Conservation (phyloP, 2,797 vertebrate genomes). For the Sciurus vulgaris region DNA sequence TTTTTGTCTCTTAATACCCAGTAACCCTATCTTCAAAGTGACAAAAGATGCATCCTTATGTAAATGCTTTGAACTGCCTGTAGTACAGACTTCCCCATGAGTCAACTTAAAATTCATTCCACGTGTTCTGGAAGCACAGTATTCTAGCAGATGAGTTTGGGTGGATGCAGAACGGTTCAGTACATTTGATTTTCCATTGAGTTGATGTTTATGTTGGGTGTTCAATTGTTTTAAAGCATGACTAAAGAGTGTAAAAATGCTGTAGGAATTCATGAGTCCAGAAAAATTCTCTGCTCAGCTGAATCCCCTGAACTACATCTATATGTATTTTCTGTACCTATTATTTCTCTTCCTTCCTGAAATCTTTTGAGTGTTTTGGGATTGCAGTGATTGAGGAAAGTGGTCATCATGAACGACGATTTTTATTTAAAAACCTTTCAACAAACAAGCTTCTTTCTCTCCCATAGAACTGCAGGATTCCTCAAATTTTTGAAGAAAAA, state of each 20-base stretch:
- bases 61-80: slow-evolving; percentile 81
- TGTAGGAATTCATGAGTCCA: slow-evolving; percentile 83
- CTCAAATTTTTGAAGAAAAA: slow-evolving; percentile 54
- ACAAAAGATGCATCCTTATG: slow-evolving; percentile 78
- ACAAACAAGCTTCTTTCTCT: slow-evolving; percentile 62
- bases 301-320: slow-evolving; percentile 82
- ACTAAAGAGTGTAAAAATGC: slow-evolving; percentile 87
- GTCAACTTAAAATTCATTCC: slow-evolving; percentile 84
- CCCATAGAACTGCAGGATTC: slow-evolving; percentile 59
- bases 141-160: slow-evolving; percentile 85
- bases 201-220: slow-evolving; percentile 84
- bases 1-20: slow-evolving; percentile 23
- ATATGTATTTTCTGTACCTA: slow-evolving; percentile 81
- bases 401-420: slow-evolving; percentile 77
- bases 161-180: slow-evolving; percentile 84
- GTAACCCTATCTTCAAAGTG: slow-evolving; percentile 73
- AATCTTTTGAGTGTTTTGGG: slow-evolving; percentile 83
- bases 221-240: slow-evolving; percentile 89
- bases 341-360: slow-evolving; percentile 60
- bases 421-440: slow-evolving; percentile 81
- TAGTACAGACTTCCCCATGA: slow-evolving; percentile 75
- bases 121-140: slow-evolving; percentile 79
- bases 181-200: slow-evolving; percentile 83
- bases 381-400: slow-evolving; percentile 82
- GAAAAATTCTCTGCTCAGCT: slow-evolving; percentile 86